phyloP scores from a whole-genome alignment of 2,797 vertebrate species.

The Amniataba percoides region DNA sequence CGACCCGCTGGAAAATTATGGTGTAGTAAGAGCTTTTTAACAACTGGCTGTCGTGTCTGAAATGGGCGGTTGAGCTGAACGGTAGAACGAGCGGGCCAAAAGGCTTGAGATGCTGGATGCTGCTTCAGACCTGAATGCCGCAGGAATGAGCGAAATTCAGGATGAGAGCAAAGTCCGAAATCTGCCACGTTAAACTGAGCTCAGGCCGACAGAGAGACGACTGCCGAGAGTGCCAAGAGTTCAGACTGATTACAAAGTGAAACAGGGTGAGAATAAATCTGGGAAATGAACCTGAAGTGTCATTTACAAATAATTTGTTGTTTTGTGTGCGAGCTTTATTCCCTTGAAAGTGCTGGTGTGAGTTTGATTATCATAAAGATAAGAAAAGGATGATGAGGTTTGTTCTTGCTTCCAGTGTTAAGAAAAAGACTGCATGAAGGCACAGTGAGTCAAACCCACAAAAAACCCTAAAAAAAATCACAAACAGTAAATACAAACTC shows the following conservation, averaged over 20 bases:
- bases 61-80: background rate
- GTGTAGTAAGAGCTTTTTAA: constrained; percentile 11
- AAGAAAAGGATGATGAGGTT: background rate
- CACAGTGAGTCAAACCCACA: background rate
- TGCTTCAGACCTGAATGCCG: background rate
- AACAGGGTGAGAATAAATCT: too few relatives aligned
- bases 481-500: too few relatives aligned
- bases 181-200: background rate
- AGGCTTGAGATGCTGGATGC: background rate
- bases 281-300: background rate
- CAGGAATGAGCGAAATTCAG: background rate
- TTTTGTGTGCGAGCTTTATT: background rate
- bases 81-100: background rate
- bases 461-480: too few relatives aligned
- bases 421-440: background rate
- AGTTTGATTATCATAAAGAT: background rate
- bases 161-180: background rate
- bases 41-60: background rate
- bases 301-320: background rate
- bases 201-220: background rate
- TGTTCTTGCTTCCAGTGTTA: background rate
- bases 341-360: background rate
- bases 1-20: constrained; percentile 17
- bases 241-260: too few relatives aligned
- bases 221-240: too few relatives aligned